phyloP scores from a whole-genome alignment of 2,888 invertebrate genomes.

The Ophion ellenae region DNA sequence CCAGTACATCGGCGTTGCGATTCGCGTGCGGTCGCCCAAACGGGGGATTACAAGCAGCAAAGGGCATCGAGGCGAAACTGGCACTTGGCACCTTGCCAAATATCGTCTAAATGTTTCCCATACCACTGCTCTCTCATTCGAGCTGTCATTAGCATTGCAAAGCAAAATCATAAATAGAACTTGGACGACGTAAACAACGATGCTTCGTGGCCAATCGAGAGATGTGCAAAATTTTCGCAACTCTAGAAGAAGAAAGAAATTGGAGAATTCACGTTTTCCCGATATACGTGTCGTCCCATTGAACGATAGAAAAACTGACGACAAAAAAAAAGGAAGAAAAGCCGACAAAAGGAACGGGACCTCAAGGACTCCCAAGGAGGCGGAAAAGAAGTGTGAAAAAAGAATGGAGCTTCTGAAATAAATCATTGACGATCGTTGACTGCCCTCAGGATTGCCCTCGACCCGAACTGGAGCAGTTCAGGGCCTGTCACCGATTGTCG shows the following conservation, averaged over 20 bases:
- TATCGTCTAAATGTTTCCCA: slow-evolving; percentile 71
- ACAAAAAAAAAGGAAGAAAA: too few relatives aligned
- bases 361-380: too few relatives aligned
- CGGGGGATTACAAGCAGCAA: slow-evolving; percentile 69
- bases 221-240: background rate
- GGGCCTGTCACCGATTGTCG: background rate
- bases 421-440: too few relatives aligned
- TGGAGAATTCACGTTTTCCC: too few relatives aligned
- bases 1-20: slow-evolving; percentile 45
- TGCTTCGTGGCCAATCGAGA: background rate
- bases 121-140: slow-evolving; percentile 3
- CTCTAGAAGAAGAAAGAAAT: background rate
- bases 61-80: slow-evolving; percentile 65
- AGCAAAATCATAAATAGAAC: slow-evolving; percentile 71
- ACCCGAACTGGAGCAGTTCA: background rate
- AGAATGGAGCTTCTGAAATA: too few relatives aligned
- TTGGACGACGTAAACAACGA: slow-evolving; percentile 43
- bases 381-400: too few relatives aligned
- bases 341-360: too few relatives aligned
- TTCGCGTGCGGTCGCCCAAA: slow-evolving; percentile 71
- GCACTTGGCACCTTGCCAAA: slow-evolving; percentile 76
- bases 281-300: too few relatives aligned
- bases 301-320: too few relatives aligned
- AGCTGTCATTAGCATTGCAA: slow-evolving; percentile 79
- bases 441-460: too few relatives aligned